Evolutionary conservation across 1,140 invertebrate genomes (phyloP).

Genomic region (Leptopilina boulardi): DNA sequence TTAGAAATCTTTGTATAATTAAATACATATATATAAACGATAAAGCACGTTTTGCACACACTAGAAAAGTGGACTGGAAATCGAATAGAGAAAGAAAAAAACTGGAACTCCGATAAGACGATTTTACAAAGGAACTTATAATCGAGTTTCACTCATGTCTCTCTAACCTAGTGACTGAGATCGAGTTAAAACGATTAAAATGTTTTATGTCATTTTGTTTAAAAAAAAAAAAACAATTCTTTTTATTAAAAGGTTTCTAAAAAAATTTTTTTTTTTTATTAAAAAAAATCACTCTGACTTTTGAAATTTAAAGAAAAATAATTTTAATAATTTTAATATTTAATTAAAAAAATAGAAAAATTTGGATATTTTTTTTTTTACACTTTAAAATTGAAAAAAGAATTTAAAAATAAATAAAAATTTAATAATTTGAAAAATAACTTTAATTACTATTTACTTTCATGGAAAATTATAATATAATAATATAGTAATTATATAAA

Average conservation of each 20-base stretch:
- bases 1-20: conserved; percentile 12
- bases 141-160: conserved; percentile 17
- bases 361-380: too few species aligned
- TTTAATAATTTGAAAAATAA: too few species aligned
- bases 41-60: conserved; percentile 42
- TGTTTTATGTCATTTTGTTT: neutral
- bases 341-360: too few species aligned
- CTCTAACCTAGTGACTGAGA: conserved; percentile 34
- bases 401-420: too few species aligned
- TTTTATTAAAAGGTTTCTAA: neutral
- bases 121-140: conserved; percentile 23
- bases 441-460: too few species aligned
- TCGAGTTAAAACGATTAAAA: conserved; percentile 21
- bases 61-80: conserved; percentile 48
- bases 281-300: too few species aligned
- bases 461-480: too few species aligned
- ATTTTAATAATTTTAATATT: too few species aligned
- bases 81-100: conserved; percentile 26
- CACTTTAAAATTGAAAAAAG: too few species aligned
- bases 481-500: too few species aligned
- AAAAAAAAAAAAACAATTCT: neutral
- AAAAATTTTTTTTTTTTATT: too few species aligned
- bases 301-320: too few species aligned
- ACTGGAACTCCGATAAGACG: conserved; percentile 33
- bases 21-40: conserved; percentile 39